phyloP scores from a whole-genome alignment of 2,797 vertebrate species.

The Myotis myotis region DNA sequence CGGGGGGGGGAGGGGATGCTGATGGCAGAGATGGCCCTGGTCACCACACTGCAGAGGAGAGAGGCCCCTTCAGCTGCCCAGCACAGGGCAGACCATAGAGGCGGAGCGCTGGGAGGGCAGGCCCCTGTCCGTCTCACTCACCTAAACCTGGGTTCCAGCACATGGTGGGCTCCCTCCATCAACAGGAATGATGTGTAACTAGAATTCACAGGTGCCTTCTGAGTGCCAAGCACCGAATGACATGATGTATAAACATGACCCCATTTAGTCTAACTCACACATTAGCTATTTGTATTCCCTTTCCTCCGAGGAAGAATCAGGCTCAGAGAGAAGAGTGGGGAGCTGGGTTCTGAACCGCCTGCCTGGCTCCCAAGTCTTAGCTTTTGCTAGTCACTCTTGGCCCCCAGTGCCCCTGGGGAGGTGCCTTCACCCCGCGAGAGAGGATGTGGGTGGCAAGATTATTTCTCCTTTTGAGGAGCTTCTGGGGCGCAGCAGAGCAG shows the following conservation, averaged over 20 bases:
- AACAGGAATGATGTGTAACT: fast-evolving
- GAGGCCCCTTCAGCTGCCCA: background rate
- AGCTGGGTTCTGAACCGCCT: background rate
- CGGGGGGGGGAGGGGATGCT: too few species aligned
- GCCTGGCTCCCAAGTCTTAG: background rate
- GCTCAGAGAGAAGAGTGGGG: background rate
- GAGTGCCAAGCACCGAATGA: background rate
- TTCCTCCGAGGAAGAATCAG: background rate
- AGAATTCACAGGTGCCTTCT: background rate
- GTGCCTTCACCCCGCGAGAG: fast-evolving
- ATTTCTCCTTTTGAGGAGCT: conserved; percentile 30
- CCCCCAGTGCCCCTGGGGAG: background rate
- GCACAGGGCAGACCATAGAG: background rate
- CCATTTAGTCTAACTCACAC: background rate
- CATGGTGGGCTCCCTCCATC: background rate
- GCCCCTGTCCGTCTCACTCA: background rate
- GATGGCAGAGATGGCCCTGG: background rate
- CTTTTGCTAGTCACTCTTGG: background rate
- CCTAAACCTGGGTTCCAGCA: background rate
- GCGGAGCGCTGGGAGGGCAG: background rate
- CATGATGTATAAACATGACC: fast-evolving
- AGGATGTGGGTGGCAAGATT: background rate
- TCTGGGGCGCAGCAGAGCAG: background rate
- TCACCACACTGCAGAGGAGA: background rate
- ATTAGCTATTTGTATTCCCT: background rate